Base-by-base conservation (phyloP, 2,113 vertebrate species). In the Rhizomys pruinosus region DNA sequence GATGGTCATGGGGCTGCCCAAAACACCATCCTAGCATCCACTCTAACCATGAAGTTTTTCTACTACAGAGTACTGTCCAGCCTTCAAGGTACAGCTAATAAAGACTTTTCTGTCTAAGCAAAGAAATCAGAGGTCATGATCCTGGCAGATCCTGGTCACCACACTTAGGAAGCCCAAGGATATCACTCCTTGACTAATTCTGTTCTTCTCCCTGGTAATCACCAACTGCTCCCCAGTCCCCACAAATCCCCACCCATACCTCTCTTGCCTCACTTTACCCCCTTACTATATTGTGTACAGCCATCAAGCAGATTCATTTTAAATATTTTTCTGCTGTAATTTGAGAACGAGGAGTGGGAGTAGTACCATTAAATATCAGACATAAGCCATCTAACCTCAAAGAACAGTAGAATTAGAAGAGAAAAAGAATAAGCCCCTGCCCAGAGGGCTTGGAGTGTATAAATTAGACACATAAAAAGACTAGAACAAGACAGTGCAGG, bases 401-500 rank as follows among this genome's bases (percentile, higher is more conserved):
- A 92, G 42, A 9, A 77, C 1, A 95, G 44, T 2, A 93, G 4
- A 88, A 81, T 34, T 39, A 37, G 42, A 17, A 32, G 47, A 16
- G 37, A 25, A 55, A 8, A 8, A 17, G 9, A 42, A 79, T 87
- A 34, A 85, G 63, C 42, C 88, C 89, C 95, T 87, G 76, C 82
- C 93, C 84, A 82, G 89, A 97, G 90, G 92, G 91, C 59, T 87
- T 79, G 59, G 42, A 1, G n/a, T 87, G 47, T 96, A 63, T 95
- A 84, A 95, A 94, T 94, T 81, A 96, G 92, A 96, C 89, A 80
- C 59, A 64, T 11, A n/a, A 52, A 93, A 82, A 77, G 84, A 94
- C 42, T 61, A 8, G 27, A 23, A 88, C 95, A 94, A 94, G 91
- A 89, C 66, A 68, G 95, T 82, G 66, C 95, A 96, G 86, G 96